Conservation (phyloP, 2,888 invertebrate genomes). For the Trichacis sp. region DNA sequence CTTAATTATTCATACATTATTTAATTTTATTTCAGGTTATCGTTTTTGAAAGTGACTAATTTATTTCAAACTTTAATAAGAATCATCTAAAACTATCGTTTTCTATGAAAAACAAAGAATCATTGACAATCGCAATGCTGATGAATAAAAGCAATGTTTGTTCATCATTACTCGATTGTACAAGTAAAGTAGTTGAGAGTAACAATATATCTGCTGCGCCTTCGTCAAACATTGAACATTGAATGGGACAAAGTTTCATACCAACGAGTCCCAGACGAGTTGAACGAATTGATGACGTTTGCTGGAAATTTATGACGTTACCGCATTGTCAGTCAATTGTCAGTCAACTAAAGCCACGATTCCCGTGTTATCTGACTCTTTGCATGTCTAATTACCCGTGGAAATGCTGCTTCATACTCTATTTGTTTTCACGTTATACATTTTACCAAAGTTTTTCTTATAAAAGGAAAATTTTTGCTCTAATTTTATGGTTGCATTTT, state of each 20-base stretch:
- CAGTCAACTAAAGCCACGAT: neutral
- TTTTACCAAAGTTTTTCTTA: too few relatives aligned
- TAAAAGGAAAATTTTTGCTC: too few relatives aligned
- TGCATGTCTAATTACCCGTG: constrained; percentile 45
- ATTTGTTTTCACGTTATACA: too few relatives aligned
- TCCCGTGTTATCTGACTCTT: constrained; percentile 43
- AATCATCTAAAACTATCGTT: too few relatives aligned
- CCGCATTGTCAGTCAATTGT: constrained; percentile 31
- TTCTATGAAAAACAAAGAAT: too few relatives aligned
- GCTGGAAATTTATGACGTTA: constrained; percentile 44
- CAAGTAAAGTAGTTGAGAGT: constrained; percentile 45
- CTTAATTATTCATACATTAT: too few relatives aligned
- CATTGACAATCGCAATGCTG: constrained; percentile 43
- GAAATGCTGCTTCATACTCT: constrained; percentile 19
- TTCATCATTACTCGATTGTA: too few relatives aligned
- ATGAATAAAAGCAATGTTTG: too few relatives aligned
- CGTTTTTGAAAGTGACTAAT: too few relatives aligned
- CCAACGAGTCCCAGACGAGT: constrained; percentile 21
- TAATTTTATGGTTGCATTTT: too few relatives aligned
- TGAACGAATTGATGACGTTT: constrained; percentile 20
- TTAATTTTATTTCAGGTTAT: too few relatives aligned
- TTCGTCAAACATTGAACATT: neutral
- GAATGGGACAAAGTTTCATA: constrained; percentile 25
- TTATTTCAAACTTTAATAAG: too few relatives aligned
- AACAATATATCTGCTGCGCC: constrained; percentile 48